A percentile compares a stretch with the other conserved stretches of the same genome.
phyloP scores from a whole-genome alignment of 2,888 invertebrate genomes.

The Fissipunctia ypsillon region DNA sequence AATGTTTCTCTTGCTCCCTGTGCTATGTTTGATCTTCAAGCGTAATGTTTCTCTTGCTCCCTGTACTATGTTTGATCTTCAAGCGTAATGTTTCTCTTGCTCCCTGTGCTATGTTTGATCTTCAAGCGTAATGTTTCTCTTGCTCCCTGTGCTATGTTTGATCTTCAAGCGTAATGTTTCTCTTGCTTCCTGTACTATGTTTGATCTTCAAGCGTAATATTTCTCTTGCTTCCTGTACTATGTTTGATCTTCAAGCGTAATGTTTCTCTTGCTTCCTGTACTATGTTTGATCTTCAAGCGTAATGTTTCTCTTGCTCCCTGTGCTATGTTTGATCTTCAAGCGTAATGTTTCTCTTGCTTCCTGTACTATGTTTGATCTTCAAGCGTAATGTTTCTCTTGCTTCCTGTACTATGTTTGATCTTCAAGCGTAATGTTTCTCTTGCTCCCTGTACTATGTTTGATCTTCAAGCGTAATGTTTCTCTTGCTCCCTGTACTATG shows the following conservation, averaged over 20 bases:
- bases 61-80: constrained; percentile 17
- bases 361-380: constrained; percentile 19
- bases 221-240: too few species aligned
- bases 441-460: too few species aligned
- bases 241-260: constrained; percentile 17
- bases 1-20: too few species aligned
- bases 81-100: constrained; percentile 11
- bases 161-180: constrained; percentile 12
- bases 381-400: constrained; percentile 10
- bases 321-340: constrained; percentile 18
- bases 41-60: constrained; percentile 10
- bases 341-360: constrained; percentile 9
- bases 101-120: too few species aligned
- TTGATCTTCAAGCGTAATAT: constrained; percentile 14
- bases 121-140: constrained; percentile 12
- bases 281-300: constrained; percentile 14
- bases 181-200: too few species aligned
- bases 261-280: constrained; percentile 4
- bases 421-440: constrained; percentile 10
- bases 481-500: too few species aligned
- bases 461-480: constrained; percentile 13
- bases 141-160: too few species aligned
- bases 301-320: constrained; percentile 12
- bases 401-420: too few species aligned
- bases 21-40: constrained; percentile 1